Percentiles rank a stretch among this genome's conserved stretches.
These are phyloP conservation scores for Corapipo altera DNA, from an alignment of 2,113 vertebrate species.

Conservation along the genomic window DNA sequence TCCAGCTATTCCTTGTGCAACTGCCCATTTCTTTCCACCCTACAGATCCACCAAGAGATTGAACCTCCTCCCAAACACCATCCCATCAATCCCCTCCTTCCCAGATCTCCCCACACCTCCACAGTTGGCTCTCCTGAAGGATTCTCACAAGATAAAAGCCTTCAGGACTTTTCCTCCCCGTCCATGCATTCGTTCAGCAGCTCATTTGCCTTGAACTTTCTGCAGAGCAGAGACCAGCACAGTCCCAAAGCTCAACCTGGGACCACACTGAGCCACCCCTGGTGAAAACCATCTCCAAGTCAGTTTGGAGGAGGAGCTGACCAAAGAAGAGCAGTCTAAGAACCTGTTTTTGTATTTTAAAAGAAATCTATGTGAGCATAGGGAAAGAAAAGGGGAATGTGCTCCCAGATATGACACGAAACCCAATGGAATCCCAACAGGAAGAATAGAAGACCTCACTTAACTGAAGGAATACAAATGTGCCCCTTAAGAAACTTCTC, in stretches of 20 bases:
- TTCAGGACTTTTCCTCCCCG: background rate
- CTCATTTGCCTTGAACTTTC: background rate
- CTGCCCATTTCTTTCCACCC: background rate
- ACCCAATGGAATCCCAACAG: background rate
- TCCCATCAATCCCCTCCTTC: background rate
- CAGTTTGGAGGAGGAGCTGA: background rate
- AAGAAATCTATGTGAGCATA: accelerated
- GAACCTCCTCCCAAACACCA: background rate
- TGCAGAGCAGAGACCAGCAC: background rate
- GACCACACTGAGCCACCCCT: background rate
- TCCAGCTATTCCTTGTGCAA: accelerated
- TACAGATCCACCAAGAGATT: background rate
- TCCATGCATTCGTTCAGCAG: too few species aligned
- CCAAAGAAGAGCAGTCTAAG: background rate
- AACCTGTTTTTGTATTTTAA: background rate
- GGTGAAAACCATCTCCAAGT: background rate
- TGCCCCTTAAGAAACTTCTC: background rate
- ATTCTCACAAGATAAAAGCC: background rate
- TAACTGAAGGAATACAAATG: accelerated
- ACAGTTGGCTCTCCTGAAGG: background rate
- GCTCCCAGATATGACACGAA: background rate
- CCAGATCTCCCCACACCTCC: background rate
- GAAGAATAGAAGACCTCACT: background rate
- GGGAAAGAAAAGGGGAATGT: background rate
- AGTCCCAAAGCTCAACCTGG: background rate